Evolutionary conservation across 2,888 invertebrate genomes (phyloP), one percentile per base, ranked within the genome.

Genomic region (Bruchidius siliquastri): DNA sequence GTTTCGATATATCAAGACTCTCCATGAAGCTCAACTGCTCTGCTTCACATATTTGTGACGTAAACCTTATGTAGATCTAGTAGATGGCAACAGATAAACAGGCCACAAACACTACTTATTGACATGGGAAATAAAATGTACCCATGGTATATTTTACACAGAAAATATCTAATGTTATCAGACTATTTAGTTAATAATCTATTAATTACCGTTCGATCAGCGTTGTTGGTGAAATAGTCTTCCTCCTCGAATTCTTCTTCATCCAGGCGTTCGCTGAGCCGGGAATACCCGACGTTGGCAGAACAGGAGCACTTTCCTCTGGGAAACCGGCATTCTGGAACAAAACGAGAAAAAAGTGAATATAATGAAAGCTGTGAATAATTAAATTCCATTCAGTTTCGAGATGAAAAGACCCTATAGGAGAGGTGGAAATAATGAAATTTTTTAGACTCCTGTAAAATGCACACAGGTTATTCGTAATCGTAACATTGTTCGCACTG

Each of bases 241-340:
- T 21, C 49, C 20, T 72, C 67, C 68, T 22, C 22, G 8, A 71
- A 81, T 72, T 74, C 77, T 13, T 72, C 72, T 10, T 79, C 76
- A 76, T 80, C 75, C 72, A 79, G 32, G 74, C 77, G 80, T 71
- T 84, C 84, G 72, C 81, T 81, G 70, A 84, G 80, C 26, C 85
- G 81, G 74, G 84, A 81, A 76, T 85, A 85, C 67, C 82, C 80
- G 30, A 81, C 77, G n/a, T 79, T 80, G 73, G 83, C 83, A 71
- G 80, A 75, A 78, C 85, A 85, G 67, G 82, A 81, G 80, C 85
- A 85, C 78, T 82, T 84, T 79, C 82, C 83, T 72, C 82, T 81
- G 21, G 85, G 84, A 78, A 84, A 84, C 21, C 82, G 82, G 76
- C 85, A 83, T 77, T 82, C 85, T 85, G 82, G 67, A 85, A 85